phyloP scores from a whole-genome alignment of 2,797 vertebrate genomes.

The Sciaenops ocellatus region DNA sequence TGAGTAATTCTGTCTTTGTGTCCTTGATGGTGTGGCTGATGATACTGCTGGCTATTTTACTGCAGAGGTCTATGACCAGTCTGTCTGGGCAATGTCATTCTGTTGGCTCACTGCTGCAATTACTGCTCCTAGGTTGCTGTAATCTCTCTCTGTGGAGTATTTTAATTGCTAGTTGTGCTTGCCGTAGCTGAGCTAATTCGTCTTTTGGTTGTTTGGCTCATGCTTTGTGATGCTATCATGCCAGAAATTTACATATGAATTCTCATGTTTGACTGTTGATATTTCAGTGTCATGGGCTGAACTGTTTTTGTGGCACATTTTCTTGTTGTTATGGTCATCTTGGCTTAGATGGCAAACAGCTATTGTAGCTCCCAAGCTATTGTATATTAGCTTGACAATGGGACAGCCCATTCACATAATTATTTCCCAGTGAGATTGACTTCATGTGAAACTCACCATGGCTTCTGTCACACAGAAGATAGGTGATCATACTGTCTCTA shows the following conservation, averaged over 20 bases:
- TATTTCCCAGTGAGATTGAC: background rate
- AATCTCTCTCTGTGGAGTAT: background rate
- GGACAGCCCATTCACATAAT: background rate
- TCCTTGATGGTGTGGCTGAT: background rate
- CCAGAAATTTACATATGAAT: background rate
- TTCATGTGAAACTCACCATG: background rate
- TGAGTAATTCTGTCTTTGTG: background rate
- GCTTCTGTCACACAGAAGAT: background rate
- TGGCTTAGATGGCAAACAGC: background rate
- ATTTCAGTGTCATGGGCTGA: background rate
- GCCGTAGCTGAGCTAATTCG: background rate
- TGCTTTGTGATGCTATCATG: background rate
- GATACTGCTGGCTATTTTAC: background rate
- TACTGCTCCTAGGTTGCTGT: background rate
- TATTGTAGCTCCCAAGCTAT: no score
- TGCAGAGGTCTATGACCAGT: background rate
- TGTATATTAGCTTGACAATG: background rate
- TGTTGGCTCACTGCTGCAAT: background rate
- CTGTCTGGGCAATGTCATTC: background rate
- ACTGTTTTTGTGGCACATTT: background rate
- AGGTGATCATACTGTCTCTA: background rate
- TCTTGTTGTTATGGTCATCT: background rate
- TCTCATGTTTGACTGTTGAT: background rate
- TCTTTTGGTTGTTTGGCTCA: background rate
- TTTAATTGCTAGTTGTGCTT: conserved; percentile 8